These are phyloP conservation scores for Pseudopodoces humilis DNA, from an alignment of 2,113 vertebrate species.

Conservation along the genomic window DNA sequence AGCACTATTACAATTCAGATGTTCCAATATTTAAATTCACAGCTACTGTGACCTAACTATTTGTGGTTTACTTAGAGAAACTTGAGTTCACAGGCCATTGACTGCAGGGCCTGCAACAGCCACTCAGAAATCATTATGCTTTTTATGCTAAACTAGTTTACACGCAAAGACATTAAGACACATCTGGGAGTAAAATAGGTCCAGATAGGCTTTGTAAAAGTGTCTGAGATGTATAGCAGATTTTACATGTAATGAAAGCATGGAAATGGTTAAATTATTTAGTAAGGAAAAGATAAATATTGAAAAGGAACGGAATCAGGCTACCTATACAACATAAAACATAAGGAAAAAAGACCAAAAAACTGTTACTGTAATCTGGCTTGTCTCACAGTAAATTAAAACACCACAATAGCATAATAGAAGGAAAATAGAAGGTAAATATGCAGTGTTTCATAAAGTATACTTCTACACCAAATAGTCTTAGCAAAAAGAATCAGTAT, in stretches of 20 bases:
- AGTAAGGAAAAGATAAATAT: neutral
- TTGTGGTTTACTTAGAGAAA: slow-evolving; percentile 49
- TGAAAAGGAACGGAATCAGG: neutral
- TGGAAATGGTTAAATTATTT: neutral
- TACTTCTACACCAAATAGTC: neutral
- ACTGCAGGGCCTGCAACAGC: slow-evolving; percentile 38
- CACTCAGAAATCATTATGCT: slow-evolving; percentile 44
- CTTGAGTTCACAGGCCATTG: slow-evolving; percentile 65
- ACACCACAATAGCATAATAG: neutral
- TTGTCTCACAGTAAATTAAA: neutral
- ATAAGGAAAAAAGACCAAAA: neutral
- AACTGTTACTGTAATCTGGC: neutral
- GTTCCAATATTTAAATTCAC: slow-evolving; percentile 47
- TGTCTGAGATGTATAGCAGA: slow-evolving; percentile 22
- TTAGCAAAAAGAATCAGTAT: neutral
- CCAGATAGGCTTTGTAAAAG: slow-evolving; percentile 28
- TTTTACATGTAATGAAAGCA: neutral
- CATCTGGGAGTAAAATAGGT: slow-evolving; percentile 51
- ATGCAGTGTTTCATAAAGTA: neutral
- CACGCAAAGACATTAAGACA: slow-evolving; percentile 37
- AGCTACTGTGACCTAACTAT: slow-evolving; percentile 30
- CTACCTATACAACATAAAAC: neutral
- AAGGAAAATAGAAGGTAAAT: neutral
- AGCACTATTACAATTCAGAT: slow-evolving; percentile 44
- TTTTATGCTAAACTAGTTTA: slow-evolving; percentile 46